Base-by-base conservation (phyloP, 2,113 vertebrate species). In the Caloenas nicobarica region DNA sequence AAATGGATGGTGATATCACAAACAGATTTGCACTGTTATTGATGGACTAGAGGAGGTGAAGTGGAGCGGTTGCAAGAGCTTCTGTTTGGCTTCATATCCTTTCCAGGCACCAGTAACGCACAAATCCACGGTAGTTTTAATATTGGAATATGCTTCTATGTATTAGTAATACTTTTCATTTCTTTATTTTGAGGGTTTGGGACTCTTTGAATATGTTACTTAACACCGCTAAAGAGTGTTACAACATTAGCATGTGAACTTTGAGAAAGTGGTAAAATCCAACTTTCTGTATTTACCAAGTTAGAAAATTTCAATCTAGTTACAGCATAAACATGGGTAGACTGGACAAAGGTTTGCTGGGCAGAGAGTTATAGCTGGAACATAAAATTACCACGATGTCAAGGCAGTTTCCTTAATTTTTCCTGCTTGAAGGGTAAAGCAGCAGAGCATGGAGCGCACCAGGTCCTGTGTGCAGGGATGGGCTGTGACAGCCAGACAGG, bases 11-110 rank as follows among this genome's bases (percentile, higher is more conserved):
- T 56, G 88, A 50, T 93, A 83, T 28, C 79, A 50, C 79, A 72
- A 89, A 66, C 89, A 91, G 87, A 91, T 86, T 86, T 73, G 72
- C 82, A 68, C 82, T 78, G 68, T 88, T 91, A 84, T 4, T 88
- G 85, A 84, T 90, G 81, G 79, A 54, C 58, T 83, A 38, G 25
- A 72, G 66, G n/a, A 94, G 78, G 54, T 62, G 46, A 89, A 96
- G 66, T 19, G 54, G 57, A 89, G n/a, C 46, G 1, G 0, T 77
- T 80, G 72, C 70, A 76, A 61, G 64, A 83, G 93, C 88, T 91
- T 15, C 89, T 93, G 40, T 94, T 93, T 84, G 56, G 69, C 76
- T 66, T 25, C 21, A 17, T 71, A 14, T 15, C 46, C 56, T 90
- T 54, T 89, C 70, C 76, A 95, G 65, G 38, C 61, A 38, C 77